These are phyloP conservation scores for Salpingus planirostris DNA, from an alignment of 2,888 invertebrate genomes.

Conservation along the genomic window DNA sequence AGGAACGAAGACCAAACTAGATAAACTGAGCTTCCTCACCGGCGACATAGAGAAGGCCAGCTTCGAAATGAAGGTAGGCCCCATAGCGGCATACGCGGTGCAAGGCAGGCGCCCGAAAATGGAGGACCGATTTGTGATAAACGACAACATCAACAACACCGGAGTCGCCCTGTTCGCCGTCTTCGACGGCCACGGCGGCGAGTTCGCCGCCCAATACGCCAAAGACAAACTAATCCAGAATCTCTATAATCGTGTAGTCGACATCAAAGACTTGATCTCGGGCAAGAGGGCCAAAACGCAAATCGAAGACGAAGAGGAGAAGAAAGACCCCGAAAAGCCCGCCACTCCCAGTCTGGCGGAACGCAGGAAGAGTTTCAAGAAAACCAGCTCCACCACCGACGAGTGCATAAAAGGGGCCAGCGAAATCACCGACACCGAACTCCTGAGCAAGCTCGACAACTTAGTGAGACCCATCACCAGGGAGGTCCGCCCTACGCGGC, in stretches of 20 bases:
- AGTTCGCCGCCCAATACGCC: conserved; percentile 89
- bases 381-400: conserved; percentile 49
- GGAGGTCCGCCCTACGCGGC: conserved; percentile 48
- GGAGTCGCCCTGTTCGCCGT: conserved; percentile 84
- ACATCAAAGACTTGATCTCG: conserved; percentile 59
- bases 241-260: conserved; percentile 65
- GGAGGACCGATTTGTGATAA: conserved; percentile 90
- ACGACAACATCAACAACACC: conserved; percentile 75
- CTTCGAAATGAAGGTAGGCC: conserved; percentile 63
- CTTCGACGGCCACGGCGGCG: conserved; percentile 94
- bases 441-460: conserved; percentile 57
- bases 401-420: conserved; percentile 41
- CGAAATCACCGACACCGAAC: conserved; percentile 59
- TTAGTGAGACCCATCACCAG: conserved; percentile 48
- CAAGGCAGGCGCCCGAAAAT: conserved; percentile 84
- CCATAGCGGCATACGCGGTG: conserved; percentile 81
- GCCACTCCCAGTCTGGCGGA: conserved; percentile 41
- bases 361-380: conserved; percentile 58
- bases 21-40: conserved; percentile 48
- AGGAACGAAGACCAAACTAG: conserved; percentile 46
- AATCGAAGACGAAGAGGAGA: conserved; percentile 37
- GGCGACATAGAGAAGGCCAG: conserved; percentile 47
- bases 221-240: conserved; percentile 79
- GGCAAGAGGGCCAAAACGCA: conserved; percentile 41
- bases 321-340: conserved; percentile 39